Conservation (phyloP, 2,888 invertebrate species). For the Phymatocera aterrima region DNA sequence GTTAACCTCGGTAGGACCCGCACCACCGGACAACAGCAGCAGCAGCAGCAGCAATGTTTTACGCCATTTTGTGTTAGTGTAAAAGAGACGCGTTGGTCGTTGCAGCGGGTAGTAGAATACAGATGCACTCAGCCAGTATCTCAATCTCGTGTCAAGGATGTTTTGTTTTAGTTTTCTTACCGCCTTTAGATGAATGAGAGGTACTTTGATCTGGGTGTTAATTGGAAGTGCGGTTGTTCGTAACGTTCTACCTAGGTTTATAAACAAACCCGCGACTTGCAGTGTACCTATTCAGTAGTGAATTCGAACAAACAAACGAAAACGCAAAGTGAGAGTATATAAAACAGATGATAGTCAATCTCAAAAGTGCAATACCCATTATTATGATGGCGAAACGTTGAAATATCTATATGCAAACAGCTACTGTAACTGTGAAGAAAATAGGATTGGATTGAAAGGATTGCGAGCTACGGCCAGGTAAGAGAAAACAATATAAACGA, state of each 20-base stretch:
- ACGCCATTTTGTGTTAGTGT: conserved; percentile 66
- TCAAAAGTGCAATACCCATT: no score
- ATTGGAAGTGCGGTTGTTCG: background rate
- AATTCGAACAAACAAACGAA: no score
- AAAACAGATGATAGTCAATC: no score
- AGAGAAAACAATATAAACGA: no score
- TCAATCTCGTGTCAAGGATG: conserved; percentile 54
- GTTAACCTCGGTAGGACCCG: conserved; percentile 6
- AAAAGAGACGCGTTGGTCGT: conserved; percentile 62
- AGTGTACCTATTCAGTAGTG: no score
- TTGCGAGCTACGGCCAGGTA: conserved; percentile 33
- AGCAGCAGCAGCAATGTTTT: conserved; percentile 21
- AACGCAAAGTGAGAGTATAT: no score
- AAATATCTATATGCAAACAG: no score
- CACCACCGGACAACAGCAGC: conserved; percentile 10
- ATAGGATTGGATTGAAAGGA: conserved; percentile 18
- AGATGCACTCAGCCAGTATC: no score
- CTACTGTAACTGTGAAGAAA: no score
- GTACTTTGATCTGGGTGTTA: background rate
- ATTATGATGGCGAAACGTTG: no score
- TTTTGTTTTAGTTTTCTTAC: conserved; percentile 52
- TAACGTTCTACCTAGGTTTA: background rate
- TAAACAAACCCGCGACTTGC: no score
- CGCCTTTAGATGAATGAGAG: conserved; percentile 40
- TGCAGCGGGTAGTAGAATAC: conserved; percentile 49